These are phyloP conservation scores for Hippoglossus stenolepis DNA, from an alignment of 2,113 vertebrate genomes.

Conservation along the genomic window DNA sequence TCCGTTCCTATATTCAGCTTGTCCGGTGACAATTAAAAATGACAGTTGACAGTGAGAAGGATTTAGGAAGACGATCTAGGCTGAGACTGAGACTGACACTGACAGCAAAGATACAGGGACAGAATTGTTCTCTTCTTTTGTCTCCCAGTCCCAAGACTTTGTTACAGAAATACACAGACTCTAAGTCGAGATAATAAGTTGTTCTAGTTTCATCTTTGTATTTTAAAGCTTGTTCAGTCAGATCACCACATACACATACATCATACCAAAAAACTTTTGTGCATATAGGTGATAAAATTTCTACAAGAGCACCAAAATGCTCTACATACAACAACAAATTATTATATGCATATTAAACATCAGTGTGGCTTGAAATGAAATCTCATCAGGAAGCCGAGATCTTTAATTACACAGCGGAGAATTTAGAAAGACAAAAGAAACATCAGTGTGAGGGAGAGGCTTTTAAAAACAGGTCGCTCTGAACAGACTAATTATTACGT, in stretches of 20 bases:
- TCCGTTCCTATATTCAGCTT: neutral
- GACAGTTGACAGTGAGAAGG: neutral
- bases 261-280: too few relatives aligned
- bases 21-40: constrained; percentile 39
- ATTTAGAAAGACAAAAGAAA: neutral
- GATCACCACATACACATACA: too few relatives aligned
- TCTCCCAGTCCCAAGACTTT: neutral
- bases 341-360: too few relatives aligned
- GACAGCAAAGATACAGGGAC: neutral
- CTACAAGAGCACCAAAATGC: neutral
- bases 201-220: too few relatives aligned
- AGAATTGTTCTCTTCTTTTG: neutral
- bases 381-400: neutral
- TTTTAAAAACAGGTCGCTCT: neutral
- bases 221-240: too few relatives aligned
- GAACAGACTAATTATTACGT: too few relatives aligned
- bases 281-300: too few relatives aligned
- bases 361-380: neutral
- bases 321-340: too few relatives aligned
- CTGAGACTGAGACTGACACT: neutral
- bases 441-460: neutral
- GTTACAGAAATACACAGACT: neutral
- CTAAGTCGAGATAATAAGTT: too few relatives aligned
- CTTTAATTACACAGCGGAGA: neutral
- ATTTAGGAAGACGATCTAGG: constrained; percentile 8